Evolutionary conservation across 37 sponge, comb jelly and placozoan genomes (phyloP).

Genomic region (Bolinopsis microptera): DNA sequence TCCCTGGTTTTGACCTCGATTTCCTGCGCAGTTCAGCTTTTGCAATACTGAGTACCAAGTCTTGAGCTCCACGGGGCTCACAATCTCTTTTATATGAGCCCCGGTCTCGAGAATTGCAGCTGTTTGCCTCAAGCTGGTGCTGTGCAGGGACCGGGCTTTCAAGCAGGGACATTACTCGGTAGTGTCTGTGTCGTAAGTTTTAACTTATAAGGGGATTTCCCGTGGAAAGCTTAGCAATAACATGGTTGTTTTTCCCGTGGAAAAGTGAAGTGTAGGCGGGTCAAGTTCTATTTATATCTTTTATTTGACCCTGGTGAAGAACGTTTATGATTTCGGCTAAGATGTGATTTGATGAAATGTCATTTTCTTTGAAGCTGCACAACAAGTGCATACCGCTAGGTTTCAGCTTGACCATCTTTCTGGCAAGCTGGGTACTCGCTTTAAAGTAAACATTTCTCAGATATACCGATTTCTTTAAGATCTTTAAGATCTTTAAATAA

Average conservation of each 20-base stretch:
- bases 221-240: slow-evolving; percentile 46
- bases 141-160: neutral
- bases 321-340: slow-evolving; percentile 56
- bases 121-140: too few species aligned
- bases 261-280: slow-evolving; percentile 64
- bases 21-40: neutral
- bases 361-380: neutral
- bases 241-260: slow-evolving; percentile 61
- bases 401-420: neutral
- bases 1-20: neutral
- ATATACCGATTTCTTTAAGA: neutral
- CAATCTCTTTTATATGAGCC: too few species aligned
- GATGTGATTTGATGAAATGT: neutral
- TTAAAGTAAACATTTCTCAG: neutral
- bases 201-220: slow-evolving; percentile 41
- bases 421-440: neutral
- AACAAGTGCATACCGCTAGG: neutral
- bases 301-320: slow-evolving; percentile 20
- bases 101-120: too few species aligned
- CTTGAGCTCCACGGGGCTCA: too few species aligned
- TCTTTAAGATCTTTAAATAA: neutral
- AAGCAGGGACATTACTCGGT: neutral
- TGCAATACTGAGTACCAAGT: too few species aligned
- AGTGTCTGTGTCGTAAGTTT: neutral
- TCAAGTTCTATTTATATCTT: neutral